Base-by-base conservation (phyloP, 64 coral and sea anemone genomes). In the Pocillopora verrucosa region DNA sequence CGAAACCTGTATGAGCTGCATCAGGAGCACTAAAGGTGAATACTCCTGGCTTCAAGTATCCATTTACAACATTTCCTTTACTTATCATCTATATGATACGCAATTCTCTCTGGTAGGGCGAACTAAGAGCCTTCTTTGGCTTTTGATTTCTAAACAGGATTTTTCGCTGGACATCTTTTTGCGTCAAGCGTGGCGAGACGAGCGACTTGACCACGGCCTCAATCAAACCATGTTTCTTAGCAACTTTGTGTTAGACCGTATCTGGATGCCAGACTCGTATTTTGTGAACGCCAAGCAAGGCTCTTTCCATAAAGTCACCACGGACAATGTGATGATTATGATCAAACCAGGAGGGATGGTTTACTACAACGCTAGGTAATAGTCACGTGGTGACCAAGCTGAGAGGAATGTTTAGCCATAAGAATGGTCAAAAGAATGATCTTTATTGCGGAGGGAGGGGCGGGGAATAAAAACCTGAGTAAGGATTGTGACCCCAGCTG, bases 191-290 rank as follows among this genome's bases (percentile, higher is more conserved):
- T 99, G 97, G 97, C 63, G 58, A 26, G 97, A 99, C 34, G 83
- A 89, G 4, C 82, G 97, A 0, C 73, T 99, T 17, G 91, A 90
- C 86, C 97, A 99, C 75, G 97, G 93, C 0, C 79, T 91, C 79
- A 92, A 95, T 56, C 85, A 45, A 20, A 95, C 97, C 87, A 92
- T 99, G 87, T 90, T 88, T 13, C 88, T 99, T 3, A 95, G 94
- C 36, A 93, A 91, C 91, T 95, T 91, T 20, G 93, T 93, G 51
- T 83, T 99, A 77, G 94, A 95, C 15, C 89, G 90, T 13, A 95
- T 99, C 12, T 99, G 97, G 97, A 88, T 99, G 88, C 97, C 97
- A 36, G 97, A 99, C 73, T 91, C 97, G 20, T 99, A 99, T 60
- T 99, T 99, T 86, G 97, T 99, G 9, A 99, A 99, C 34, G 97